phyloP scores from a whole-genome alignment of 2,797 vertebrate genomes.

The Echeneis naucrates region DNA sequence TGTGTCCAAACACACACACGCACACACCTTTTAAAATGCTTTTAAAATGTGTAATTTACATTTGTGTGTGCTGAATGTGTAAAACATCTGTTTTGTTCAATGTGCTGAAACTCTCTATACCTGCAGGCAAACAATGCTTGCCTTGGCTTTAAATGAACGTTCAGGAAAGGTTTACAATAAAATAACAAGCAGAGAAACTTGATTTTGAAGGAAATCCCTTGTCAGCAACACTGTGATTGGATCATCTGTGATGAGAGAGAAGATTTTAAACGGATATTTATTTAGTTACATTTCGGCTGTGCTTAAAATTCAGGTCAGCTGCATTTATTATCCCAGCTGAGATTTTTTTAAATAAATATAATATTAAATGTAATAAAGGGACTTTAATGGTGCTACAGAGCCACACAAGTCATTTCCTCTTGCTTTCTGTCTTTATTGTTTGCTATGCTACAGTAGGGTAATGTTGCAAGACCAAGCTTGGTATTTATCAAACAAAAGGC shows the following conservation, averaged over 20 bases:
- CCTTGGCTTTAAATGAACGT: background rate
- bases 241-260: background rate
- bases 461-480: background rate
- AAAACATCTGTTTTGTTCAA: constrained; percentile 23
- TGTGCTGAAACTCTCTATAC: constrained; percentile 11
- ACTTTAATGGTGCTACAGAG: background rate
- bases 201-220: background rate
- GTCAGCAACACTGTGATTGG: background rate
- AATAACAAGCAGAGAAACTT: background rate
- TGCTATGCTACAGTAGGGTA: background rate
- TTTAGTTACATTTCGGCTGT: background rate
- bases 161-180: constrained; percentile 2
- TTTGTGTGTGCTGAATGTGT: background rate
- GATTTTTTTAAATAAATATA: too few relatives aligned
- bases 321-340: too few relatives aligned
- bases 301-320: background rate
- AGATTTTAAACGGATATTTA: background rate
- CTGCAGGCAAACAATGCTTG: background rate
- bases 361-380: too few relatives aligned
- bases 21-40: too few relatives aligned
- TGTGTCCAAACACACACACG: too few relatives aligned
- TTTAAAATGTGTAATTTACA: constrained; percentile 11
- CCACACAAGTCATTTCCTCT: background rate
- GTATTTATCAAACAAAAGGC: background rate
- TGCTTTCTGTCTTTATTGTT: background rate